Evolutionary conservation across 2,113 vertebrate genomes (phyloP).

Genomic region (Ramphastos sulfuratus): DNA sequence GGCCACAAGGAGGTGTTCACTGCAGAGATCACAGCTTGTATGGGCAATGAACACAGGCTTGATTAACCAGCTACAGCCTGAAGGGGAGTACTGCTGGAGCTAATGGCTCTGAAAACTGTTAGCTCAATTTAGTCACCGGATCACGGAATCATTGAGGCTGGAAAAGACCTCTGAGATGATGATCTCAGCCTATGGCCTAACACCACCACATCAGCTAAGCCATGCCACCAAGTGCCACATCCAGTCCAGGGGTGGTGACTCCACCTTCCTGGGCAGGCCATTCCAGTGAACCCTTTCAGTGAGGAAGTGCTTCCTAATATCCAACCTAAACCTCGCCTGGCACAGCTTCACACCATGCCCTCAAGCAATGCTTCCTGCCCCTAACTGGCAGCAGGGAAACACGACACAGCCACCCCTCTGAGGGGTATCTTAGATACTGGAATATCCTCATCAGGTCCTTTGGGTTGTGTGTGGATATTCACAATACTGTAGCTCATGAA

Average conservation of each 20-base stretch:
- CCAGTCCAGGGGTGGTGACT: too few relatives aligned
- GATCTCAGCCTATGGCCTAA: too few relatives aligned
- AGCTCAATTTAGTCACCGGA: slow-evolving; percentile 5
- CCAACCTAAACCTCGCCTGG: too few relatives aligned
- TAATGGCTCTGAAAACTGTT: slow-evolving; percentile 60
- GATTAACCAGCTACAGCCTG: slow-evolving; percentile 57
- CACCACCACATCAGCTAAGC: too few relatives aligned
- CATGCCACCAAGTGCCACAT: too few relatives aligned
- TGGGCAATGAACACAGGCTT: slow-evolving; percentile 42
- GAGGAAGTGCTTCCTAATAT: too few relatives aligned
- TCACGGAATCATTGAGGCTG: too few relatives aligned
- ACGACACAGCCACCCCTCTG: not conserved
- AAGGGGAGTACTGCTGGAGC: slow-evolving; percentile 49
- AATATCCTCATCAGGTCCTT: not conserved
- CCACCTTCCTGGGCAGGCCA: too few relatives aligned
- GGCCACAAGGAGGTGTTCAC: slow-evolving; percentile 60
- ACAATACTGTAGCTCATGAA: not conserved
- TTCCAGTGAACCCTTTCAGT: too few relatives aligned
- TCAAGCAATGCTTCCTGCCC: slow-evolving; percentile 13
- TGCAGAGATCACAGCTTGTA: slow-evolving; percentile 54
- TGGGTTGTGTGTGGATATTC: not conserved
- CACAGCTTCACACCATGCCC: too few relatives aligned
- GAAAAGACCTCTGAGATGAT: too few relatives aligned
- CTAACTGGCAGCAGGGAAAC: slow-evolving; percentile 9
- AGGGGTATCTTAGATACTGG: not conserved